These are phyloP conservation scores for Mesitornis unicolor DNA, from an alignment of 2,113 vertebrate species.

Conservation along the genomic window DNA sequence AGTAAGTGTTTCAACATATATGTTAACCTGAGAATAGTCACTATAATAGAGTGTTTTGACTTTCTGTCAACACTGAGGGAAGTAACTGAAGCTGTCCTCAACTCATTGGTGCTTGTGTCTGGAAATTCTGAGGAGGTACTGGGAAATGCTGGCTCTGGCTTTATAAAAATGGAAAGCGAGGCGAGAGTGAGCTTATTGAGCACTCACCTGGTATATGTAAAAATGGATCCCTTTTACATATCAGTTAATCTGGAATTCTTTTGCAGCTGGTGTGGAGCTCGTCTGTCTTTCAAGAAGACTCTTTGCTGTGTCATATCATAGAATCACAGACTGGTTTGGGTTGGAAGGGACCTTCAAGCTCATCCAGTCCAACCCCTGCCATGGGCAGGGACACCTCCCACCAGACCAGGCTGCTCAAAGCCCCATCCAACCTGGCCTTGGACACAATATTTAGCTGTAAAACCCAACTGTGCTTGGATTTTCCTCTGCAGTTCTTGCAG, in stretches of 20 bases:
- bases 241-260: not conserved
- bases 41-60: not conserved
- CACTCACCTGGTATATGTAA: not conserved
- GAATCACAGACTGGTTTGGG: too few relatives aligned
- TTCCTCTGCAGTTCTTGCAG: not conserved
- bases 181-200: not conserved
- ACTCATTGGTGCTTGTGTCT: not conserved
- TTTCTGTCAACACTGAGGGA: not conserved
- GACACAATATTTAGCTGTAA: not conserved
- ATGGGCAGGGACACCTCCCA: too few relatives aligned
- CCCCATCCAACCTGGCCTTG: too few relatives aligned
- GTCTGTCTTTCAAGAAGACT: not conserved
- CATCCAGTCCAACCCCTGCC: too few relatives aligned
- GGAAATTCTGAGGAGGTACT: not conserved
- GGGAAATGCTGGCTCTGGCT: not conserved
- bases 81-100: not conserved
- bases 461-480: not conserved
- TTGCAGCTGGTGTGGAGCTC: not conserved
- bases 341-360: too few relatives aligned
- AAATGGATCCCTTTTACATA: not conserved
- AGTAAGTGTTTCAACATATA: not conserved
- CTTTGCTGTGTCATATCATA: not conserved
- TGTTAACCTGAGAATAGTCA: not conserved
- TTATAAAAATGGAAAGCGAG: not conserved
- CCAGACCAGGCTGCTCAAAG: too few relatives aligned